Conservation (phyloP, 2,888 invertebrate species). For the Ichneumoninae sp. region DNA sequence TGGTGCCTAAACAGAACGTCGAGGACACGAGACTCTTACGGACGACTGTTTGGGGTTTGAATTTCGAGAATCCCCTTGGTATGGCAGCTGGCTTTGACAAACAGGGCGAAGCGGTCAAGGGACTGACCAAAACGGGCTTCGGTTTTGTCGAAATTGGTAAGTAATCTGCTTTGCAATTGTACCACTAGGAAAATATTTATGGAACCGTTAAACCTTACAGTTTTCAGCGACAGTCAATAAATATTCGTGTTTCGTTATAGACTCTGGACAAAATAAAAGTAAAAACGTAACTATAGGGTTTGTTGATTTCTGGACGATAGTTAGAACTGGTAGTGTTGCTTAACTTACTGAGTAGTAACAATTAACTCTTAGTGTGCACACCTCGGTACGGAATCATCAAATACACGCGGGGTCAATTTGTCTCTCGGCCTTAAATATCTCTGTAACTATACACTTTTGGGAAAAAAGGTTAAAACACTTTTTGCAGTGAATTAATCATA, state of each 20-base stretch:
- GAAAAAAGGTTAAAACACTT: too few species aligned
- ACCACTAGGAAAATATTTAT: not conserved
- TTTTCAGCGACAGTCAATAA: not conserved
- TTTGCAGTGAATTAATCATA: too few species aligned
- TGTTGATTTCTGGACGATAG: too few species aligned
- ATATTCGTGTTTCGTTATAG: not conserved
- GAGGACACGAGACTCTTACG: slow-evolving; percentile 88
- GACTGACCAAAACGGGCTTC: slow-evolving; percentile 94
- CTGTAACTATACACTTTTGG: too few species aligned
- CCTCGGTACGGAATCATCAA: too few species aligned
- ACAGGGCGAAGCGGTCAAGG: slow-evolving; percentile 95
- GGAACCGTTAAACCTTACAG: not conserved
- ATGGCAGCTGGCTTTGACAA: slow-evolving; percentile 99
- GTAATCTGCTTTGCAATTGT: not conserved
- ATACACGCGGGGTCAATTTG: too few species aligned
- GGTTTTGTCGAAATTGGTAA: slow-evolving; percentile 97
- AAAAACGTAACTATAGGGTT: too few species aligned
- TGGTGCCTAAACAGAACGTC: slow-evolving; percentile 87
- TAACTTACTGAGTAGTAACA: too few species aligned
- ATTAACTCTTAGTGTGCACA: too few species aligned
- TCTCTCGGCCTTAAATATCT: too few species aligned
- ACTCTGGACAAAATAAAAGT: not conserved
- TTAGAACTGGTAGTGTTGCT: too few species aligned
- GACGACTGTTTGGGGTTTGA: slow-evolving; percentile 89
- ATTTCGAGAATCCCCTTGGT: slow-evolving; percentile 96